Evolutionary conservation across 2,888 invertebrate species (phyloP).

Genomic region (Drosophila nr. fundita): DNA sequence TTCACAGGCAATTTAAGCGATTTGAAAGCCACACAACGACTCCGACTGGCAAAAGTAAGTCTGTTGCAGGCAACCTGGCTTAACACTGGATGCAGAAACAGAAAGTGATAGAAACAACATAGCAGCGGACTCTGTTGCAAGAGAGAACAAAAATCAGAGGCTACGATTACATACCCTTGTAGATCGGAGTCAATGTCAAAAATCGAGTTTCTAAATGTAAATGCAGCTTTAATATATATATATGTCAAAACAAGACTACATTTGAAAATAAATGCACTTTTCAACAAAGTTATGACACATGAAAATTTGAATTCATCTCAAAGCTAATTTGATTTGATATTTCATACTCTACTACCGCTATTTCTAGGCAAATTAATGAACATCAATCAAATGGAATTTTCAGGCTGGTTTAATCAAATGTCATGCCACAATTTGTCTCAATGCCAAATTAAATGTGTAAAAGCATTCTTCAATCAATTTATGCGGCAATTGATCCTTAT

Average conservation of each 20-base stretch:
- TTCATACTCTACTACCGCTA: too few relatives aligned
- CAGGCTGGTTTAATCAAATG: conserved; percentile 22
- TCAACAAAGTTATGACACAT: background rate
- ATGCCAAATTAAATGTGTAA: conserved; percentile 6
- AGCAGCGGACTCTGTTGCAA: background rate
- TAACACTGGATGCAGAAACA: conserved; percentile 5
- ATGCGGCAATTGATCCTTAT: conserved; percentile 29
- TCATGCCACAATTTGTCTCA: conserved; percentile 13
- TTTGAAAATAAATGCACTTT: background rate
- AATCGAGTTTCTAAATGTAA: too few relatives aligned
- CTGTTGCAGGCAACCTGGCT: background rate
- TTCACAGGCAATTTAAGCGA: conserved; percentile 64
- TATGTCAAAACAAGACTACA: background rate
- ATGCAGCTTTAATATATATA: background rate
- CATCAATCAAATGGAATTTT: conserved; percentile 1
- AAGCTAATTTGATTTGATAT: background rate
- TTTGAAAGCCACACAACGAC: conserved; percentile 59
- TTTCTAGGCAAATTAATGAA: background rate
- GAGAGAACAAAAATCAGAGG: background rate
- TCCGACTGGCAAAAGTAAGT: conserved; percentile 1
- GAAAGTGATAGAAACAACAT: background rate
- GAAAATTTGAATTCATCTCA: background rate
- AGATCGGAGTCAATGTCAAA: background rate
- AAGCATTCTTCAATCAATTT: conserved; percentile 20
- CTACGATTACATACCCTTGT: background rate